Conservation (phyloP, 2,888 invertebrate species). For the Steromphala cineraria region DNA sequence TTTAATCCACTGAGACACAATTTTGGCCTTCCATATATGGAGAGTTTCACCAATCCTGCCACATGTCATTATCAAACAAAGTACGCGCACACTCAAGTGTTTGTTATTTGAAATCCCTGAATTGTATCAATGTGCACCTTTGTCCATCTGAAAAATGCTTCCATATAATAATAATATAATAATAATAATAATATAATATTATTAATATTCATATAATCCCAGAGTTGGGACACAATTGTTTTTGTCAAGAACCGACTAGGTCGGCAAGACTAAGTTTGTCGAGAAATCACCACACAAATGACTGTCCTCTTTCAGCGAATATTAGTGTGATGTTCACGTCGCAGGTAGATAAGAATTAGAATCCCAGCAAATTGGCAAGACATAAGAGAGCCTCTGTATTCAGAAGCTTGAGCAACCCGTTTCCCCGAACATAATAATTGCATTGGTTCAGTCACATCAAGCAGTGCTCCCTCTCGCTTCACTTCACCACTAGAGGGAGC, state of each 20-base stretch:
- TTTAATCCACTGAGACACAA: too few relatives aligned
- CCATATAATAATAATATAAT: background rate
- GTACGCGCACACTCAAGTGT: background rate
- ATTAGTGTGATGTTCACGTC: too few relatives aligned
- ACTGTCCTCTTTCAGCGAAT: too few relatives aligned
- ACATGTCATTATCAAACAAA: background rate
- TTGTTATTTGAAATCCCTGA: constrained; percentile 13
- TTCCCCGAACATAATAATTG: constrained; percentile 29
- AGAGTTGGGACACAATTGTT: background rate
- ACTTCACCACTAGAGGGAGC: too few relatives aligned
- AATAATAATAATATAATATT: constrained; percentile 11
- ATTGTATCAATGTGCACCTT: constrained; percentile 3
- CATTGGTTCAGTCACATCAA: constrained; percentile 17
- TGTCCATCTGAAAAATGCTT: background rate
- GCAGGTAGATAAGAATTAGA: background rate
- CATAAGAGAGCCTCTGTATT: background rate
- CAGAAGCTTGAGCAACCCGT: constrained; percentile 19
- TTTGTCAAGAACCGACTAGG: too few relatives aligned
- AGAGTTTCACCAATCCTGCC: background rate
- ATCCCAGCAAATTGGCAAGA: constrained; percentile 7
- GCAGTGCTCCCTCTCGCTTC: background rate
- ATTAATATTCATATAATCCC: background rate
- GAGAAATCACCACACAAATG: too few relatives aligned
- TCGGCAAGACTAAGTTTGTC: too few relatives aligned
- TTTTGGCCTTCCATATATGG: background rate